Evolutionary conservation across 1,140 invertebrate species (phyloP).

Genomic region (Drosophila ficusphila): DNA sequence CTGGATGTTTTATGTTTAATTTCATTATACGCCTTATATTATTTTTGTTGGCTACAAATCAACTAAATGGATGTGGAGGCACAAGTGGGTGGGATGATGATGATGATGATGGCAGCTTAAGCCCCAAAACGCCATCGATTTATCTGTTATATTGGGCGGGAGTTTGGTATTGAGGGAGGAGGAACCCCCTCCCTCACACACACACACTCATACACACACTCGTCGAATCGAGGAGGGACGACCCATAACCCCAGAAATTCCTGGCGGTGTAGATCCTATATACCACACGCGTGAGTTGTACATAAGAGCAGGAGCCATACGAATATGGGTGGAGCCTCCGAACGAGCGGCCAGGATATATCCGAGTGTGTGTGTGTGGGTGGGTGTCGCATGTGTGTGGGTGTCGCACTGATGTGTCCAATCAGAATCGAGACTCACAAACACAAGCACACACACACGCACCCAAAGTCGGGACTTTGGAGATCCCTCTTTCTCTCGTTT

Average conservation of each 20-base stretch:
- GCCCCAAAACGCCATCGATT: slow-evolving; percentile 69
- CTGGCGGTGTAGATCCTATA: slow-evolving; percentile 33
- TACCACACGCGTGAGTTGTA: slow-evolving; percentile 38
- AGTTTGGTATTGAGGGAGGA: not conserved
- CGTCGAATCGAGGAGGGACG: slow-evolving; percentile 24
- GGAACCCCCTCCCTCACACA: slow-evolving; percentile 11
- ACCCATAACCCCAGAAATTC: slow-evolving; percentile 1
- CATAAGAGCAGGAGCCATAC: slow-evolving; percentile 49
- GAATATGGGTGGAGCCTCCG: slow-evolving; percentile 73
- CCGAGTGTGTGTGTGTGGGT: slow-evolving; percentile 30
- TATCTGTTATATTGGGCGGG: slow-evolving; percentile 72
- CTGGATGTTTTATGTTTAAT: slow-evolving; percentile 32
- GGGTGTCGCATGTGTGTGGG: slow-evolving; percentile 38
- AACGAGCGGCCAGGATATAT: slow-evolving; percentile 63
- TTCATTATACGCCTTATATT: slow-evolving; percentile 35
- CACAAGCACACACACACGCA: slow-evolving; percentile 21
- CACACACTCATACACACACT: slow-evolving; percentile 22
- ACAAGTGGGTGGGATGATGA: slow-evolving; percentile 4
- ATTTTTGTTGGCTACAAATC: slow-evolving; percentile 37
- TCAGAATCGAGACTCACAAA: slow-evolving; percentile 62
- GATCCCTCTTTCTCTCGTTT: slow-evolving; percentile 27
- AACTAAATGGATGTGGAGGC: slow-evolving; percentile 38
- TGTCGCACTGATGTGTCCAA: slow-evolving; percentile 68
- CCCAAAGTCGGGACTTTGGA: slow-evolving; percentile 33
- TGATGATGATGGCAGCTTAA: slow-evolving; percentile 23